phyloP scores from a whole-genome alignment of 2,113 vertebrate species.

The Antigone vipio region DNA sequence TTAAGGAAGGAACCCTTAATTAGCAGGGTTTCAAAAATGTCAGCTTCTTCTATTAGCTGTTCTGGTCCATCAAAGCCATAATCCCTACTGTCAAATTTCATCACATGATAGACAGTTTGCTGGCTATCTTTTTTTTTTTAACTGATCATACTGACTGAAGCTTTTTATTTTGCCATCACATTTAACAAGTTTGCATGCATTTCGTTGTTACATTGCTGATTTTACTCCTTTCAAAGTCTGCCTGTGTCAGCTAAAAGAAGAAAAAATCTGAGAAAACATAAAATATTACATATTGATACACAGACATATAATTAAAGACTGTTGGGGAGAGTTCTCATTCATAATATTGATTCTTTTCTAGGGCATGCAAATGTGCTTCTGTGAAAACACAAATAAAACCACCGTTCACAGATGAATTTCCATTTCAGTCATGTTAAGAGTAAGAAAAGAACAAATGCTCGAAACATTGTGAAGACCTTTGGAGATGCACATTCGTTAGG shows the following conservation, averaged over 20 bases:
- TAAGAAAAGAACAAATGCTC: slow-evolving; percentile 26
- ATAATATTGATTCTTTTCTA: slow-evolving; percentile 72
- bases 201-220: slow-evolving; percentile 70
- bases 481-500: slow-evolving; percentile 9
- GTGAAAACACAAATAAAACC: slow-evolving; percentile 62
- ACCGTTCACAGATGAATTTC: slow-evolving; percentile 59
- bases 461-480: slow-evolving; percentile 40
- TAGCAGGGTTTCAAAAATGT: slow-evolving; percentile 90
- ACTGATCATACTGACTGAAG: slow-evolving; percentile 75
- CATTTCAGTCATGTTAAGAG: slow-evolving; percentile 56
- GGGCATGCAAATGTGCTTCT: slow-evolving; percentile 63
- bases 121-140: slow-evolving; percentile 65
- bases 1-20: slow-evolving; percentile 89
- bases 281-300: slow-evolving; percentile 77
- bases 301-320: slow-evolving; percentile 73
- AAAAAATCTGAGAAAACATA: slow-evolving; percentile 61
- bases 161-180: slow-evolving; percentile 77
- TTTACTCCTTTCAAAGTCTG: slow-evolving; percentile 74
- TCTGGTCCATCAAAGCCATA: slow-evolving; percentile 90
- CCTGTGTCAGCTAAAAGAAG: slow-evolving; percentile 70
- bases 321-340: slow-evolving; percentile 65
- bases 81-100: slow-evolving; percentile 89
- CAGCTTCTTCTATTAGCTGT: slow-evolving; percentile 88
- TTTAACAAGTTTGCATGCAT: slow-evolving; percentile 75
- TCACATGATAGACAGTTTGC: slow-evolving; percentile 86